Base-by-base conservation (phyloP, 1,140 invertebrate genomes). In the Heliconius nattereri region DNA sequence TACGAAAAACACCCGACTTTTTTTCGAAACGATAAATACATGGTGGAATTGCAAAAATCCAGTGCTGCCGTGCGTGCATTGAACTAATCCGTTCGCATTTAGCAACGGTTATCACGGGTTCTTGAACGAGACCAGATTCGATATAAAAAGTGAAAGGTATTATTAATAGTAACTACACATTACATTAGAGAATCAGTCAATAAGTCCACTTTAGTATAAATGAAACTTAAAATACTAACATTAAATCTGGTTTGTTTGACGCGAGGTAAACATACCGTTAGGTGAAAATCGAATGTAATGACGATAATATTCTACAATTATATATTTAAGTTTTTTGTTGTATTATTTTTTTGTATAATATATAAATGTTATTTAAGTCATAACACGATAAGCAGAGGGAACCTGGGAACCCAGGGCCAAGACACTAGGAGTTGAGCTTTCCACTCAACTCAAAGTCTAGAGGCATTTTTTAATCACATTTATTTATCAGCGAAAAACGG, bases 21-120 rank as follows among this genome's bases (percentile, higher is more conserved):
- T 9, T 3, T 52, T 52, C n/a, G 20, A 6, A 7, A 52, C 16
- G 16, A 52, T 52, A 49, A 19, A 52, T 52, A 52, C 20, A 20
- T 19, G 19, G 49, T 7, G 5, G n/a, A 19, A 66, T 29, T 66
- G 9, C 11, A 66, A 66, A 29, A 26, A 13, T 13, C 11, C 23
- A 29, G 26, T 26, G 26, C 60, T 66, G 74, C 20, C n/a, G 71
- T 76, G 81, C 75, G 81, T 79, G 81, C n/a, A n/a, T 74, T 60
- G 19, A 73, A 76, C 74, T 72, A 76, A 76, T 75, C 81, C 37
- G 37, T 71, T 76, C 52, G 26, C 73, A 78, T 81, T 78, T 81
- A 79, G 80, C 77, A 81, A 78, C 76, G 35, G 70, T 76, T 81
- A 75, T 49, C 78, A 40, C 73, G 26, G 29, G 35, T 37, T 60